phyloP scores from a whole-genome alignment of 2,797 vertebrate species.

The Cheirogaleus major region DNA sequence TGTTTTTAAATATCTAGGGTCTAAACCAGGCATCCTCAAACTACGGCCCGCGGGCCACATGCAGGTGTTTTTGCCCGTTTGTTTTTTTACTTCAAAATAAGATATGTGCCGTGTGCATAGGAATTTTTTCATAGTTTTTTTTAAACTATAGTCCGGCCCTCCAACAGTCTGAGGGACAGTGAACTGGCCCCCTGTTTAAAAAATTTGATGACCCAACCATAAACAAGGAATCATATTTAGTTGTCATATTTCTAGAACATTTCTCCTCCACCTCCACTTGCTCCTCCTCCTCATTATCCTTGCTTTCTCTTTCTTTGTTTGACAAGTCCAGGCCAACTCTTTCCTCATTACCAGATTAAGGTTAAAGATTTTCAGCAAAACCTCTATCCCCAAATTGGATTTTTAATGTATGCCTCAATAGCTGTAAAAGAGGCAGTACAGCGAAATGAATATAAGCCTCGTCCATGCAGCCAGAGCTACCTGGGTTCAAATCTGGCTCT shows the following conservation, averaged over 20 bases:
- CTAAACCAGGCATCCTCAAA: neutral
- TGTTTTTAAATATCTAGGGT: too few relatives aligned
- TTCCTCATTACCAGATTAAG: neutral
- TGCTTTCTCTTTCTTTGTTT: neutral
- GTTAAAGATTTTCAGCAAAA: neutral
- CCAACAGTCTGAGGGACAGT: too few relatives aligned
- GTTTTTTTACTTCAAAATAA: too few relatives aligned
- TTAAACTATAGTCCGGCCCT: too few relatives aligned
- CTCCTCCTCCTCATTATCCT: too few relatives aligned
- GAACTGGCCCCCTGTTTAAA: too few relatives aligned
- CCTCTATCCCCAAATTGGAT: neutral
- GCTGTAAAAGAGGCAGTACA: neutral
- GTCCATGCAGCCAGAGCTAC: rapidly evolving
- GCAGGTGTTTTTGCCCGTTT: too few relatives aligned
- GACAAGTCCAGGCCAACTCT: neutral
- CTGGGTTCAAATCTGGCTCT: neutral
- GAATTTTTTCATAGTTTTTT: too few relatives aligned
- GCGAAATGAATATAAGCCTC: neutral
- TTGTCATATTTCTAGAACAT: neutral
- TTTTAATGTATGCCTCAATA: neutral
- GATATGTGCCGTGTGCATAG: too few relatives aligned
- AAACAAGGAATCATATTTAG: neutral
- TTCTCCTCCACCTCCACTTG: neutral
- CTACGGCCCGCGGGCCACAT: too few relatives aligned
- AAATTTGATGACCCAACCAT: too few relatives aligned